Conservation (phyloP, 37 sponge, comb jelly and placozoan species). For the Axinella damicornis region DNA sequence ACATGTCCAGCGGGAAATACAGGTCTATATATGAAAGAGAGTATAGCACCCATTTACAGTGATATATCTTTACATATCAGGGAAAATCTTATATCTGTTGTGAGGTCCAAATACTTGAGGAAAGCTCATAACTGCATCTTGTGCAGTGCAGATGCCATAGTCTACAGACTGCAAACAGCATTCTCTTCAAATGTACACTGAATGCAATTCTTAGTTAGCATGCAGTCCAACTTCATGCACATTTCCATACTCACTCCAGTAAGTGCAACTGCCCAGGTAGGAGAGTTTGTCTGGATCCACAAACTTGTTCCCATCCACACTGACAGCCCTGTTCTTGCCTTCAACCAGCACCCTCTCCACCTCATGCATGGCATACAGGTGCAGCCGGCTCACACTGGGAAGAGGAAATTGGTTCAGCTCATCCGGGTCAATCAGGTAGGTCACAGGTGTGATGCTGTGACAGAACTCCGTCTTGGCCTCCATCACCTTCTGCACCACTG, state of each 20-base stretch:
- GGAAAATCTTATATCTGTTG: too few species aligned
- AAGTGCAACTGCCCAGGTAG: not conserved
- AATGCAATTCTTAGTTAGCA: too few species aligned
- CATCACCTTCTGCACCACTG: constrained; percentile 16
- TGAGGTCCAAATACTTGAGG: too few species aligned
- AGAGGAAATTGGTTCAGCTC: not conserved
- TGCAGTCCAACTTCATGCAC: too few species aligned
- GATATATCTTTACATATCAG: too few species aligned
- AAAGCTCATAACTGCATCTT: too few species aligned
- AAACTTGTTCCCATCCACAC: not conserved
- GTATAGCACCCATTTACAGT: too few species aligned
- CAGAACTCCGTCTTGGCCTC: constrained; percentile 26
- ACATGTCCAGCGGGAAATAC: not conserved
- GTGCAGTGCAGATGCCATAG: too few species aligned
- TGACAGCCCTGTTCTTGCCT: not conserved
- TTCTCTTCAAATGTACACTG: too few species aligned
- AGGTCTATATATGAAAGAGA: not conserved
- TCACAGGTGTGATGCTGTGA: not conserved
- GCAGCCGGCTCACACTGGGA: not conserved
- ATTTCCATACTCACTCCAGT: not conserved
- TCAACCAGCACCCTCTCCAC: constrained; percentile 5
- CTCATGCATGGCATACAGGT: constrained; percentile 13
- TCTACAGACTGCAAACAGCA: too few species aligned
- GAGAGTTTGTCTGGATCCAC: not conserved
- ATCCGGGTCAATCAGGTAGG: constrained; percentile 21